These are phyloP conservation scores for Trochalopteron elliotii DNA, from an alignment of 2,113 vertebrate genomes.

Conservation along the genomic window DNA sequence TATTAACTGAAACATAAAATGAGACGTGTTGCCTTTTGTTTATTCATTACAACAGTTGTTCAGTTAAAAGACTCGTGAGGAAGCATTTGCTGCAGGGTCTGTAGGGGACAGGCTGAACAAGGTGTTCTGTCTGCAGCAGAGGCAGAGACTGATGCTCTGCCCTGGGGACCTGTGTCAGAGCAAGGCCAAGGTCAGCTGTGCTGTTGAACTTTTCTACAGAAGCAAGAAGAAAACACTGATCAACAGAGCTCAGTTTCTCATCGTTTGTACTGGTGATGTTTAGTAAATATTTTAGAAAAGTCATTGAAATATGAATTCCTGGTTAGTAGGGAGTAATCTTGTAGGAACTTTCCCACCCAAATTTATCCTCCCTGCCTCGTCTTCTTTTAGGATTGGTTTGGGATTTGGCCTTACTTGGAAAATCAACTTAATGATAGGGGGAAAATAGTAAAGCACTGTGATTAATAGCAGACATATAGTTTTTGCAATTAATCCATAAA, in stretches of 20 bases:
- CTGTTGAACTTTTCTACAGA: not conserved
- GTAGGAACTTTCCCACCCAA: not conserved
- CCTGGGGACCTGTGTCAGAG: not conserved
- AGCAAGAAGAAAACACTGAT: not conserved
- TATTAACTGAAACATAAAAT: not conserved
- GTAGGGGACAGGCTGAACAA: not conserved
- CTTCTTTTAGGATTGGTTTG: not conserved
- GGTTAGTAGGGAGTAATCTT: not conserved
- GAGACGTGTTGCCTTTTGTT: not conserved
- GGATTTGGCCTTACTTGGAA: not conserved
- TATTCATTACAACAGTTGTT: not conserved
- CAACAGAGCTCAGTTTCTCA: not conserved
- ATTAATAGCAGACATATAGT: not conserved
- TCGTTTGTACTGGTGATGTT: not conserved
- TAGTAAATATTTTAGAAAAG: constrained; percentile 9
- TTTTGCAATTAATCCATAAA: not conserved
- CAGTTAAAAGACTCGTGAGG: not conserved
- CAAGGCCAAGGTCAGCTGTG: not conserved
- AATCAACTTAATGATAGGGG: not conserved
- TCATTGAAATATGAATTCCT: not conserved
- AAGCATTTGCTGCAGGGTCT: not conserved
- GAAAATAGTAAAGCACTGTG: not conserved
- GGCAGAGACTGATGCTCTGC: not conserved
- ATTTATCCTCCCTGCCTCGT: not conserved
- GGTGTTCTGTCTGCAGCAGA: not conserved